Conservation (phyloP, 2,113 vertebrate species). For the Suricata suricatta region DNA sequence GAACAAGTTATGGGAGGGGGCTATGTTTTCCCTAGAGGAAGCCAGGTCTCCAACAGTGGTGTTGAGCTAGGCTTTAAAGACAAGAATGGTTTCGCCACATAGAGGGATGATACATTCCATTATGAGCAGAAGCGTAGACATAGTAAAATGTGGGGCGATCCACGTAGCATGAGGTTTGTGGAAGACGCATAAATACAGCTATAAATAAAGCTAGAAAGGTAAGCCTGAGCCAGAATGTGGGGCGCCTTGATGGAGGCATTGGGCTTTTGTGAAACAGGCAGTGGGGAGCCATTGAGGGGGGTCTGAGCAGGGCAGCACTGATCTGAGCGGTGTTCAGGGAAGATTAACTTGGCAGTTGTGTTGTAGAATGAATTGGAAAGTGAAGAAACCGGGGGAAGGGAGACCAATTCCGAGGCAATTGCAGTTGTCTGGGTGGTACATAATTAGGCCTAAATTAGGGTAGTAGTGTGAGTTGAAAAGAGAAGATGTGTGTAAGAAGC, state of each 20-base stretch:
- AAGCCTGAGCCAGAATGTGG: rapidly evolving
- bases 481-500: not conserved
- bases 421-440: constrained; percentile 34
- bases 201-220: not conserved
- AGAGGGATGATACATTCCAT: rapidly evolving
- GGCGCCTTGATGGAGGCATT: not conserved
- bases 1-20: not conserved
- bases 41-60: too few species aligned
- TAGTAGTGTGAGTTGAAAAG: not conserved
- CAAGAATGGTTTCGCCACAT: not conserved
- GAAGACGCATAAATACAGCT: not conserved
- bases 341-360: not conserved
- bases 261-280: not conserved
- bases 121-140: not conserved
- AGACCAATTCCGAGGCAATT: constrained; percentile 57
- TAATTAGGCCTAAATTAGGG: constrained; percentile 52
- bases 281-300: not conserved
- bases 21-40: not conserved
- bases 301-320: not conserved
- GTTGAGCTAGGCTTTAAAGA: not conserved
- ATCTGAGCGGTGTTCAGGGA: not conserved
- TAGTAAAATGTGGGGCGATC: not conserved
- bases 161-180: not conserved
- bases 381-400: not conserved
- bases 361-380: constrained; percentile 21